Percentiles rank a stretch among this genome's conserved stretches.
phyloP scores from a whole-genome alignment of 2,113 vertebrate genomes.

The Ceyx cyanopectus region DNA sequence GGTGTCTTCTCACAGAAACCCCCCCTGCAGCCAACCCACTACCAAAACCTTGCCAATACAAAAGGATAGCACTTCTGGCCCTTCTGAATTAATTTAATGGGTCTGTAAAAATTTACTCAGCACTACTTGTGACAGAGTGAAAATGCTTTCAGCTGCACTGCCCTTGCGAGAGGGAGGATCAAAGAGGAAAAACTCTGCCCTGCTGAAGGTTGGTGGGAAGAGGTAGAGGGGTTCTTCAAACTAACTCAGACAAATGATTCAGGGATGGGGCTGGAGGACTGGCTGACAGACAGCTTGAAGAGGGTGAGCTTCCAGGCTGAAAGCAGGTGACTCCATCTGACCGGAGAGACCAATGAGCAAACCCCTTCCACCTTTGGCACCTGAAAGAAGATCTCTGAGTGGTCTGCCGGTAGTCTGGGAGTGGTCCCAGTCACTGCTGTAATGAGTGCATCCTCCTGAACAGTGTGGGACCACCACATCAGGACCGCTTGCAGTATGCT shows the following conservation, averaged over 20 bases:
- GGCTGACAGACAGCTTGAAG: background rate
- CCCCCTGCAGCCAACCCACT: background rate
- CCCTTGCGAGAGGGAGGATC: background rate
- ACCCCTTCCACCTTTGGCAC: background rate
- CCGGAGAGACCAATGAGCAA: background rate
- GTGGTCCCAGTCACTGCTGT: background rate
- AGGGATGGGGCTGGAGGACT: rapidly evolving
- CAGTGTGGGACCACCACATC: background rate
- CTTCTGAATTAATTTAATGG: background rate
- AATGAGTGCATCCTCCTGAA: background rate
- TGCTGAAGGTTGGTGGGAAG: background rate
- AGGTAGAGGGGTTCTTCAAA: background rate
- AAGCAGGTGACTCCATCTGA: background rate
- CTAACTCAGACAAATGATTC: background rate
- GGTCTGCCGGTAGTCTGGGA: background rate
- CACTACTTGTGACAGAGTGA: background rate
- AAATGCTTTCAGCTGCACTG: background rate
- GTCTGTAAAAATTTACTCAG: background rate
- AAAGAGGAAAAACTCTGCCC: background rate
- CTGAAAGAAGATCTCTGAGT: background rate
- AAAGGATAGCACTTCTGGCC: background rate
- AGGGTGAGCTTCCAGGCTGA: background rate
- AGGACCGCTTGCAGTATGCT: background rate
- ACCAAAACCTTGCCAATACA: background rate
- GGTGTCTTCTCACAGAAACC: background rate